Evolutionary conservation across 2,797 vertebrate genomes (phyloP), one percentile per base, ranked within the genome.

Genomic region (Anguilla marmorata): DNA sequence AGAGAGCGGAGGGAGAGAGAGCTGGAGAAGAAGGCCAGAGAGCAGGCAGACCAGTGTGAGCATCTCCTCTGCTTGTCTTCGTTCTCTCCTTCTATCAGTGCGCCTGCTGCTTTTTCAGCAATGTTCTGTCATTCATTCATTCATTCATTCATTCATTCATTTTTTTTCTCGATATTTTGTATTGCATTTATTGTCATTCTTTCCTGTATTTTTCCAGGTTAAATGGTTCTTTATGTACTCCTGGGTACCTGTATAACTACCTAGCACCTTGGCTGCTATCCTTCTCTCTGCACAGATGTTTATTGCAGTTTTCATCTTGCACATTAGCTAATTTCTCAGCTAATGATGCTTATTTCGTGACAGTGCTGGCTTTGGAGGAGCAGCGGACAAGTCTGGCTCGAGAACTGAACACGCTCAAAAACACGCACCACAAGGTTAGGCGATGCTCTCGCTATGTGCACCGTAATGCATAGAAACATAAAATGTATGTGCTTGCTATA

Each of bases 31-130:
- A 96, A 96, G 91, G 96, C 96, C 11, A 94, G 96, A 90, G 92
- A 92, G 85, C 96, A 96, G 91, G 96, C 96, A 19, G 96, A 97
- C 92, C 96, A 96, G 84, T 86, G 96, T 97, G 90, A 95, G 95
- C 90, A 56, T 89, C n/a, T 21, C 9, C 27, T 16, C 30, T 30
- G 41, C 52, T 12, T 0, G 14, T 30, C 21, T 14, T 21, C 30
- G 4, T 82, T 33, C 16, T 83, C 30, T 27, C 72, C 0, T 85
- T 8, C 60, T 16, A 54, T 11, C 8, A 7, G 27, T 76, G 9
- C 8, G 12, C 27, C 41, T 82, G 41, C 21, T 48, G 33, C 6
- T 50, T 50, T 48, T 48, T 82, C 19, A 48, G 14, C 45, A 24
- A 5, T 45, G 6, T 50, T 50, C 45, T 50, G 41, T 50, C 45